phyloP scores from a whole-genome alignment of 2,888 invertebrate genomes.

The Hirtodrosophila cameraria region DNA sequence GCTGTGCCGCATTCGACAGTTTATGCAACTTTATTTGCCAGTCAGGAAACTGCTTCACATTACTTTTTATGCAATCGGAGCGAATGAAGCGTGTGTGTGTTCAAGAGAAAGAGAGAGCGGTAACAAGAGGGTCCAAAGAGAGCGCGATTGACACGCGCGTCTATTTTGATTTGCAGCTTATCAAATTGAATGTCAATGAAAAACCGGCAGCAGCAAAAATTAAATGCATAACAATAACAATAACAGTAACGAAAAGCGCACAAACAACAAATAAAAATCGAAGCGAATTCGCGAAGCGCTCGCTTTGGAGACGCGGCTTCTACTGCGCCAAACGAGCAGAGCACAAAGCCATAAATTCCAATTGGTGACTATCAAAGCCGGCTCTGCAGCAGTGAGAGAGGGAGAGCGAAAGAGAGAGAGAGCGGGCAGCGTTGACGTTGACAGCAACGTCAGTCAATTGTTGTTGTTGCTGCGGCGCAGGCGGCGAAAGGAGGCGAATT shows the following conservation, averaged over 20 bases:
- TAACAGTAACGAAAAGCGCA: slow-evolving; percentile 22
- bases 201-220: slow-evolving; percentile 44
- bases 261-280: slow-evolving; percentile 6
- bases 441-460: slow-evolving; percentile 26
- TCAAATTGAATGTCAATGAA: slow-evolving; percentile 70
- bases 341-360: slow-evolving; percentile 46
- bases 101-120: background rate
- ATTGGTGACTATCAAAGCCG: slow-evolving; percentile 35
- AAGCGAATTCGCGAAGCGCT: slow-evolving; percentile 42
- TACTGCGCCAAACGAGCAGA: slow-evolving; percentile 47
- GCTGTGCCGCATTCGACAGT: slow-evolving; percentile 65
- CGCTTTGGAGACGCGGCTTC: slow-evolving; percentile 57
- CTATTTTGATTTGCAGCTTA: slow-evolving; percentile 64
- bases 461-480: slow-evolving; percentile 24
- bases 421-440: background rate
- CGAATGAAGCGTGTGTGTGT: slow-evolving; percentile 19
- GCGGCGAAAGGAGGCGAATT: slow-evolving; percentile 47
- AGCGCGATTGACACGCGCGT: slow-evolving; percentile 36
- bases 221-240: slow-evolving; percentile 56
- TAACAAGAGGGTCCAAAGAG: too few relatives aligned
- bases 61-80: slow-evolving; percentile 75
- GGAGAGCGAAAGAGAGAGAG: slow-evolving; percentile 6
- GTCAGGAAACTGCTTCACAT: slow-evolving; percentile 70
- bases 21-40: slow-evolving; percentile 62
- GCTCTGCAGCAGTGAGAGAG: slow-evolving; percentile 17